These are phyloP conservation scores for Morinoia aosen DNA, from an alignment of 2,888 invertebrate species.

Conservation along the genomic window DNA sequence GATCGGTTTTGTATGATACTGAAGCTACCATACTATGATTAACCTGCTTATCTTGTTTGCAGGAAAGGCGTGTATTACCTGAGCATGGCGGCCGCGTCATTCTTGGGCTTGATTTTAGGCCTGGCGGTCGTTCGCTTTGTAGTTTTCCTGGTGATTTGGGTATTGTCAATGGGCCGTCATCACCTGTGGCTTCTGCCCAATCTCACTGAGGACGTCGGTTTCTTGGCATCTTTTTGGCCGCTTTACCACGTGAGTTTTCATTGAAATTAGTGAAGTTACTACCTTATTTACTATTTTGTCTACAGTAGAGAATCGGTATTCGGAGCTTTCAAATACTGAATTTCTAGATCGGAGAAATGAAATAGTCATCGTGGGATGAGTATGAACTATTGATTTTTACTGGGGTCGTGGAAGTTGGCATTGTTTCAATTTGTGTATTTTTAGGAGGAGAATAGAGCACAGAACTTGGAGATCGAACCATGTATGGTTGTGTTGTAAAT, in stretches of 20 bases:
- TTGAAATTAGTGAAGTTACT: background rate
- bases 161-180: constrained; percentile 87
- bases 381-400: no score
- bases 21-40: background rate
- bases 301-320: background rate
- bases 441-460: no score
- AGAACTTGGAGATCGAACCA: no score
- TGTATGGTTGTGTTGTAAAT: no score
- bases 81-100: constrained; percentile 93
- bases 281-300: background rate
- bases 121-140: constrained; percentile 90
- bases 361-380: no score
- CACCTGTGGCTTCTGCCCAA: constrained; percentile 99
- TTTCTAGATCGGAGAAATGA: no score
- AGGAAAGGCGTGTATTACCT: constrained; percentile 96
- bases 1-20: background rate
- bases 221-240: constrained; percentile 98
- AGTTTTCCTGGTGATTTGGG: constrained; percentile 93
- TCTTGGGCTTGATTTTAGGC: constrained; percentile 92
- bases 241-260: constrained; percentile 82
- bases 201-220: constrained; percentile 98
- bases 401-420: no score
- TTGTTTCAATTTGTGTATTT: no score
- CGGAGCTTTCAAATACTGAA: no score
- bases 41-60: background rate